Percentiles rank a stretch among this genome's conserved stretches.
phyloP scores from a whole-genome alignment of 2,797 vertebrate genomes.

The Serranus cabrilla region DNA sequence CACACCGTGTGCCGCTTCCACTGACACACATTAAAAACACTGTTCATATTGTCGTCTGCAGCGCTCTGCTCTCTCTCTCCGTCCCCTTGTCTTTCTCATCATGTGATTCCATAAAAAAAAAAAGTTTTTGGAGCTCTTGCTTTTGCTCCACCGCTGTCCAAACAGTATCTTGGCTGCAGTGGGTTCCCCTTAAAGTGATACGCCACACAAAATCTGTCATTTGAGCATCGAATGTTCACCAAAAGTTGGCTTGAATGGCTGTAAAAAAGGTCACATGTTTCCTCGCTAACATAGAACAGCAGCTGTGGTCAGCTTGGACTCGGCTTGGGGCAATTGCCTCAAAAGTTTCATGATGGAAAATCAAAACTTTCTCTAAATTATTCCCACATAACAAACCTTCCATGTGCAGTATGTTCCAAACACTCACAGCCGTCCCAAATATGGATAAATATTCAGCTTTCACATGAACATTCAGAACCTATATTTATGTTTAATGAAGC shows the following conservation, averaged over 20 bases:
- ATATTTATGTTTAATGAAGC: background rate
- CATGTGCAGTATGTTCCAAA: background rate
- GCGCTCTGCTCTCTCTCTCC: conserved; percentile 3
- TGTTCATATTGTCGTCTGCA: conserved; percentile 45
- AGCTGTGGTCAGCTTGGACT: conserved; percentile 29
- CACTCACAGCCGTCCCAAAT: background rate
- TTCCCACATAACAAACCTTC: background rate
- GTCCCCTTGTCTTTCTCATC: conserved; percentile 35
- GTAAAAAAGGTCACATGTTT: conserved; percentile 18
- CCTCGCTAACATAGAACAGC: background rate
- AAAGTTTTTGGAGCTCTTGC: conserved; percentile 32
- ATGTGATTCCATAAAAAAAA: conserved; percentile 61
- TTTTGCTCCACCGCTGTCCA: conserved; percentile 50
- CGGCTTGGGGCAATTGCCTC: background rate
- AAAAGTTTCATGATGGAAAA: conserved; percentile 5
- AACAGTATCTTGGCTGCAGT: conserved; percentile 61
- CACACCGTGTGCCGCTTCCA: conserved; percentile 35
- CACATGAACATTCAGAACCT: background rate
- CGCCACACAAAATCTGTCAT: conserved; percentile 25
- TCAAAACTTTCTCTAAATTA: conserved; percentile 1
- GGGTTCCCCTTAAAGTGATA: conserved; percentile 22
- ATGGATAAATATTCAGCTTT: background rate
- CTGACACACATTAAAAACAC: conserved; percentile 56
- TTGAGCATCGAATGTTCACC: conserved; percentile 22
- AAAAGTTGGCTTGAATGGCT: conserved; percentile 15